Base-by-base conservation (phyloP, 2,888 invertebrate species). In the Drosophila fungiperda region DNA sequence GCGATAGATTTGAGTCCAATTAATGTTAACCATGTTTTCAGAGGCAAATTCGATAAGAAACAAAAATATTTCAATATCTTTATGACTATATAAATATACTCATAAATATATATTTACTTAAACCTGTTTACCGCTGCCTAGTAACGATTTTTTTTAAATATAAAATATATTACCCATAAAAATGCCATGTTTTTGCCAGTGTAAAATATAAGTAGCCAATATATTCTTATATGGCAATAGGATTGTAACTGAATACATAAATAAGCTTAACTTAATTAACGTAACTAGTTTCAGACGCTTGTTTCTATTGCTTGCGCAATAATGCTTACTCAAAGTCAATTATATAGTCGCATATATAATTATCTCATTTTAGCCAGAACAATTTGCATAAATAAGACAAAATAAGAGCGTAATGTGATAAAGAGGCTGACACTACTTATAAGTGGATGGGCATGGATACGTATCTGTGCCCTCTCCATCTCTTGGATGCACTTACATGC, bases 11-110 rank as follows among this genome's bases (percentile, higher is more conserved):
- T 42, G 36, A 33, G 42, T 64, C 1, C 8, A 15, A 49, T 49
- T 53, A 59, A 36, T 67, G 58, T 62, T 50, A 15, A 23, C 33
- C 20, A 2, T 20, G 23, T 23, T 54, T 33, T 6, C 8, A n/a
- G 35, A 4, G 20, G 9, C 54, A 9, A 17, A 26, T 32, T 23
- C 35, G 76, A 63, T 73, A 60, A 73, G 48, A 29, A 3, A 2
- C 48, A 9, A n/a, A 62, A 75, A 36, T 50, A 57, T 40, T 52
- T 53, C 17, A 3, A 55, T 70, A 74, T 75, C 57, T 77, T 77
- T 77, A 77, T 66, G 75, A 23, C 70, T 26, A 7, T 15, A 29
- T 26, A 17, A 9, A 11, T 49, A 45, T 45, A 17, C 26, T 57
- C 7, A 45, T 12, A 20, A 45, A 45, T 20, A 45, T 45, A 45